These are phyloP conservation scores for Epistrophe grossulariae DNA, from an alignment of 2,888 invertebrate species.

Conservation along the genomic window DNA sequence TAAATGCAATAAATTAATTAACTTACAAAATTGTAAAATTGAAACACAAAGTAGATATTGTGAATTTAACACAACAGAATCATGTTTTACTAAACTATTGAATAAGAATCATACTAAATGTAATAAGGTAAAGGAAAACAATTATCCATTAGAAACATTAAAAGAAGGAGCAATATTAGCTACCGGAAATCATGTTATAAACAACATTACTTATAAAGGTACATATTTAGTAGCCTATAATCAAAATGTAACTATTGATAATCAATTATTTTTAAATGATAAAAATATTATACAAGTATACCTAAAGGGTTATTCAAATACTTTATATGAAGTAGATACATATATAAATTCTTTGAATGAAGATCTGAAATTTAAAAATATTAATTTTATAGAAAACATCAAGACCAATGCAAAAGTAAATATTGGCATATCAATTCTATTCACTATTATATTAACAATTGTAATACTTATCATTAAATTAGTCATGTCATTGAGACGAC, in stretches of 20 bases:
- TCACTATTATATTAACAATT: slow-evolving; percentile 16
- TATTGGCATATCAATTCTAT: slow-evolving; percentile 26
- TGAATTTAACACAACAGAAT: slow-evolving; percentile 25
- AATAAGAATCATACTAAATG: slow-evolving; percentile 25
- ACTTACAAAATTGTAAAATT: slow-evolving; percentile 46
- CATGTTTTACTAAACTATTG: slow-evolving; percentile 26
- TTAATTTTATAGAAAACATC: slow-evolving; percentile 17
- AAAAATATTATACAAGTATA: slow-evolving; percentile 30
- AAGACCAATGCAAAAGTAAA: slow-evolving; percentile 26
- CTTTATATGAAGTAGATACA: slow-evolving; percentile 23
- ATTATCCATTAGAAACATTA: slow-evolving; percentile 27
- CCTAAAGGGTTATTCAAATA: slow-evolving; percentile 16
- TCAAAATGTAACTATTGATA: slow-evolving; percentile 22
- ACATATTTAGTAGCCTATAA: slow-evolving; percentile 20
- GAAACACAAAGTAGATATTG: slow-evolving; percentile 23
- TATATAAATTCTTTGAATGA: slow-evolving; percentile 27
- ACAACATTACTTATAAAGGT: slow-evolving; percentile 17
- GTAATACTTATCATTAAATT: slow-evolving; percentile 10
- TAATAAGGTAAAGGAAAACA: slow-evolving; percentile 28
- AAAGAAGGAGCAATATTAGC: slow-evolving; percentile 32
- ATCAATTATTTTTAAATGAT: slow-evolving; percentile 28
- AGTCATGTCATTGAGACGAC: slow-evolving; percentile 22
- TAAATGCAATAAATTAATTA: slow-evolving; percentile 37
- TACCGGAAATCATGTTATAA: slow-evolving; percentile 16
- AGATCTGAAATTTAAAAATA: slow-evolving; percentile 26